Evolutionary conservation across 2,888 invertebrate species (phyloP), one percentile per base, ranked within the genome.

Genomic region (Hanleya hanleyi): DNA sequence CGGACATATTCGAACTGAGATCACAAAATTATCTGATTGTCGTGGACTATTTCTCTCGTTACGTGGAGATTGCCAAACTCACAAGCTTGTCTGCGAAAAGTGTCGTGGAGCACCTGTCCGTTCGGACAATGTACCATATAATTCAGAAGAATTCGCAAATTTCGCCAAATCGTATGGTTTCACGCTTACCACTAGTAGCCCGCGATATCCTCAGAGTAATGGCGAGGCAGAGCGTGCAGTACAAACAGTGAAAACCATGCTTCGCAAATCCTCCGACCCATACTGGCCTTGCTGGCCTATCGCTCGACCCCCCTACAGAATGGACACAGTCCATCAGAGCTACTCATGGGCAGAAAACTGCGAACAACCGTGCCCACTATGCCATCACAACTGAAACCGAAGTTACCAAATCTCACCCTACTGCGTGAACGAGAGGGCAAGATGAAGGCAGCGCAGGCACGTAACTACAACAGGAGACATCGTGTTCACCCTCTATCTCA

Each of bases 241-340:
- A 41, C 47, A 41, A 67, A 82, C 74, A n/a, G 76, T 82, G 7
- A 83, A 83, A 69, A 26, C 18, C 2, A 67, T 80, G 64, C 64
- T 82, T 7, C 79, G 81, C 74, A 86, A 86, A 69, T 75, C 79
- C 7, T 64, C 29, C 0, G 83, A 85, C 64, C 74, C 78, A 18
- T 80, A 80, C 70, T 78, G 47, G 81, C 78, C 1, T 74, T 85
- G 33, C 70, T 86, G 62, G 80, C 78, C 22, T 81, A 81, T 61
- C 69, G 84, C 1, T 69, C 80, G 5, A 77, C 82, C 22, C 81
- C 84, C 26, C 69, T 84, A 36, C 70, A 76, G 22, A 79, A 77
- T 62, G 83, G 84, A 15, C 81, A 76, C 66, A 81, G 79, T 33
- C 84, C 86, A 26, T 81, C 83, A 3, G 83, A 86, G 73, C 73